These are phyloP conservation scores for Drosophila robusta DNA, from an alignment of 2,888 invertebrate genomes.

Conservation along the genomic window DNA sequence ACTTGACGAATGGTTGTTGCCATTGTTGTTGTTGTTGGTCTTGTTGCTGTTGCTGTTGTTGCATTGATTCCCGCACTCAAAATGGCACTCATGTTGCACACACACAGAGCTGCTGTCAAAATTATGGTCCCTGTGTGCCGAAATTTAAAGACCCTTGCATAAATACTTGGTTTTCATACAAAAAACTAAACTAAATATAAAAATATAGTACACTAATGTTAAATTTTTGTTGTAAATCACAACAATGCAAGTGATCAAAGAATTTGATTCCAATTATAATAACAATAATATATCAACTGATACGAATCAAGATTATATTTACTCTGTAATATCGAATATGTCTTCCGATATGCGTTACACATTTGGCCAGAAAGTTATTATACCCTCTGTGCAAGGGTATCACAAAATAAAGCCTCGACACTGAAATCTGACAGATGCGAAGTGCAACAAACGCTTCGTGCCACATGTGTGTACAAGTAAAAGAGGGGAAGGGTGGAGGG, in stretches of 20 bases:
- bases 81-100: conserved; percentile 22
- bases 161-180: too few relatives aligned
- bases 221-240: too few relatives aligned
- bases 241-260: too few relatives aligned
- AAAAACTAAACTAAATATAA: too few relatives aligned
- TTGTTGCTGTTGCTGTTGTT: conserved; percentile 28
- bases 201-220: too few relatives aligned
- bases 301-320: too few relatives aligned
- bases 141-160: too few relatives aligned
- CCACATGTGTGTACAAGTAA: conserved; percentile 45
- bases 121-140: conserved; percentile 49
- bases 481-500: not conserved
- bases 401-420: conserved; percentile 51
- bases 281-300: too few relatives aligned
- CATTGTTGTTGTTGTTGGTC: conserved; percentile 18
- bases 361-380: not conserved
- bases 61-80: conserved; percentile 37
- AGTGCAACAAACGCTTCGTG: conserved; percentile 68
- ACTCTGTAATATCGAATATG: too few relatives aligned
- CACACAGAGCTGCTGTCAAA: conserved; percentile 55
- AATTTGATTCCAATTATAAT: too few relatives aligned
- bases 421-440: conserved; percentile 78
- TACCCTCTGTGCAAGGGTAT: not conserved
- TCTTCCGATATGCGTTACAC: too few relatives aligned
- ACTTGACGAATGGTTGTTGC: conserved; percentile 61